Evolutionary conservation across 30 jellyfish, hydroid and myxozoan species (phyloP).

Genomic region (Catostylus mosaicus): DNA sequence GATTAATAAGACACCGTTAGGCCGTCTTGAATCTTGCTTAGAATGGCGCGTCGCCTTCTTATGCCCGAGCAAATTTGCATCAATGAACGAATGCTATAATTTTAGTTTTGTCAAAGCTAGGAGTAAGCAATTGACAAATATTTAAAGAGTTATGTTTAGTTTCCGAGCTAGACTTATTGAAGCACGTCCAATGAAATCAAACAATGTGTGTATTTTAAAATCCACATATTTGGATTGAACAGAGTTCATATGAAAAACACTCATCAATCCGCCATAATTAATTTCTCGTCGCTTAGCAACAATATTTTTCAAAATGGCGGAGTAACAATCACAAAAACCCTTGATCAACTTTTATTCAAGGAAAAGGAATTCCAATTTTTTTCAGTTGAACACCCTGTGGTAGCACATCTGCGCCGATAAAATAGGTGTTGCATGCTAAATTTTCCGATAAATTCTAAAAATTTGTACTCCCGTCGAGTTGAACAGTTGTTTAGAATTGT

Average conservation of each 20-base stretch:
- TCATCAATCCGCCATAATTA: not conserved
- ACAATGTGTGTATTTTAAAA: not conserved
- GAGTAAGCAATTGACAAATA: not conserved
- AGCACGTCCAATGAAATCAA: not conserved
- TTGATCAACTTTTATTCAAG: too few species aligned
- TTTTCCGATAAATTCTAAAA: too few species aligned
- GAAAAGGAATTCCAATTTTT: too few species aligned
- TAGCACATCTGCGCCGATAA: too few species aligned
- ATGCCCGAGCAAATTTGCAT: not conserved
- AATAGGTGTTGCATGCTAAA: too few species aligned
- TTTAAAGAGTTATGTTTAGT: not conserved
- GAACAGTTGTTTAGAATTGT: too few species aligned
- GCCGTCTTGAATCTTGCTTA: too few species aligned
- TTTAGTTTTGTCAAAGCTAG: not conserved
- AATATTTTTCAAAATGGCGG: not conserved
- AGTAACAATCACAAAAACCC: too few species aligned
- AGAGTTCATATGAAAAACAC: conserved; percentile 12
- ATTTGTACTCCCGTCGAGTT: too few species aligned
- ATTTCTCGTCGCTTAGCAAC: not conserved
- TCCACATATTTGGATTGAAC: not conserved
- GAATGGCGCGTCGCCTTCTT: not conserved
- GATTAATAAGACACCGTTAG: too few species aligned
- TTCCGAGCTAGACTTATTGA: not conserved
- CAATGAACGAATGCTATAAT: not conserved
- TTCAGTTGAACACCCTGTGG: too few species aligned